Percentiles rank a stretch among this genome's conserved stretches.
Evolutionary conservation across 37 sponge, comb jelly and placozoan species (phyloP).

Genomic region (Theonella swinhoei): DNA sequence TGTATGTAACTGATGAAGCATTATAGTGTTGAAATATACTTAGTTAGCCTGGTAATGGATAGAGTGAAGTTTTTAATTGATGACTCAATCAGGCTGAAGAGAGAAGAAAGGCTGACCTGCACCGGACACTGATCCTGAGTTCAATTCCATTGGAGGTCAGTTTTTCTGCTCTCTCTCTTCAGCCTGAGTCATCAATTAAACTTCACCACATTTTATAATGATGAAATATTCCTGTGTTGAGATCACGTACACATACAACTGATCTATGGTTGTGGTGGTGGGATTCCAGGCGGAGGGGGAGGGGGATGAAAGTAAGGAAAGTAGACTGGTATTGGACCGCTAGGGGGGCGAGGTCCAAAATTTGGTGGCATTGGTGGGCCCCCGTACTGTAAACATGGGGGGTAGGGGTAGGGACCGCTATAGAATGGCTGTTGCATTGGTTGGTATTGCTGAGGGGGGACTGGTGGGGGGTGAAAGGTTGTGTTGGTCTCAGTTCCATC

Average conservation of each 20-base stretch:
- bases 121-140: too few species aligned
- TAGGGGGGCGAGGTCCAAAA: conserved; percentile 3
- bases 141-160: too few species aligned
- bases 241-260: background rate
- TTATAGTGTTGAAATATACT: too few species aligned
- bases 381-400: too few species aligned
- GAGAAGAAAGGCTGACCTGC: too few species aligned
- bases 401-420: background rate
- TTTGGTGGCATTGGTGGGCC: background rate
- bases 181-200: background rate
- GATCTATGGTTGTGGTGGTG: background rate
- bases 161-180: too few species aligned
- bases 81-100: too few species aligned
- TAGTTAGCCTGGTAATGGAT: too few species aligned
- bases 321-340: background rate
- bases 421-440: background rate
- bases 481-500: background rate
- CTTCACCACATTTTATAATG: background rate
- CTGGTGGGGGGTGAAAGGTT: background rate
- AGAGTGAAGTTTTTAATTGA: too few species aligned
- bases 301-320: background rate
- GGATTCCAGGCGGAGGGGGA: conserved; percentile 5
- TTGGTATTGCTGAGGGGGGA: background rate
- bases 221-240: too few species aligned
- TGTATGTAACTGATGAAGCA: background rate